Evolutionary conservation across 2,113 vertebrate genomes (phyloP).

Genomic region (Fulica atra): DNA sequence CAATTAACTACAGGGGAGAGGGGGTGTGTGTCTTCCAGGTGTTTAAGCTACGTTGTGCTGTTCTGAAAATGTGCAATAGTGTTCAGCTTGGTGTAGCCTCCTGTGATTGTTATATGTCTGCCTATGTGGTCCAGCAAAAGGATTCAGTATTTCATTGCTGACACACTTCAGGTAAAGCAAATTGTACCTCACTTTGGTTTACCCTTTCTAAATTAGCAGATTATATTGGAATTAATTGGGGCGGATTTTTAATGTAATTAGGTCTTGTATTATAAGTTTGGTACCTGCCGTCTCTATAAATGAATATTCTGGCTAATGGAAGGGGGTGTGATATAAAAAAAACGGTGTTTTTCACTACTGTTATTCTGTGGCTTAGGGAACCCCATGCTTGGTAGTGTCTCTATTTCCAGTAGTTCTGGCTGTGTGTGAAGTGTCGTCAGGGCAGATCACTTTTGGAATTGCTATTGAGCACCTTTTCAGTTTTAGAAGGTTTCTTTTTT

Average conservation of each 20-base stretch:
- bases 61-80: neutral
- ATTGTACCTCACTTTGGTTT: neutral
- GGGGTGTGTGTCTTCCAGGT: fast-evolving
- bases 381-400: neutral
- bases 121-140: neutral
- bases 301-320: neutral
- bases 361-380: neutral
- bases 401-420: neutral
- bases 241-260: neutral
- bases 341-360: neutral
- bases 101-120: neutral
- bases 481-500: neutral
- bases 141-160: neutral
- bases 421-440: neutral
- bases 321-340: neutral
- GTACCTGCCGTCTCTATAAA: neutral
- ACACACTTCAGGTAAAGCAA: neutral
- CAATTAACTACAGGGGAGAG: fast-evolving
- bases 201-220: neutral
- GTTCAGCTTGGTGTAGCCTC: neutral
- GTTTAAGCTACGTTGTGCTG: neutral
- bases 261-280: neutral
- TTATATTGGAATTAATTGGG: neutral
- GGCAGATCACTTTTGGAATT: neutral
- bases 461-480: neutral